Percentiles rank a stretch among this genome's conserved stretches.
These are phyloP conservation scores for Pipra filicauda DNA, from an alignment of 2,113 vertebrate species.

Conservation along the genomic window DNA sequence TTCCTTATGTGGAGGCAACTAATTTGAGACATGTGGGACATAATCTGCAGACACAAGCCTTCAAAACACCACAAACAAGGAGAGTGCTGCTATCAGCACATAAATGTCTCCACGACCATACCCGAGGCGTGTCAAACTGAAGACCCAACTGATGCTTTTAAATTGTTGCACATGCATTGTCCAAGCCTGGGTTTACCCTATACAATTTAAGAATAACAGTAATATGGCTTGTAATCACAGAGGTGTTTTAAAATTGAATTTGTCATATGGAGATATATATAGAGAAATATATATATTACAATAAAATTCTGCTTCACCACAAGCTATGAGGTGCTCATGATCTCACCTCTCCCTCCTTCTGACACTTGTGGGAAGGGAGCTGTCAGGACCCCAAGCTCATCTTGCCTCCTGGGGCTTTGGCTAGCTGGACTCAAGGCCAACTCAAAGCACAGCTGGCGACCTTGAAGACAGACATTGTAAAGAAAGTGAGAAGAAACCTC, in stretches of 20 bases:
- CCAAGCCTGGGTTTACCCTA: background rate
- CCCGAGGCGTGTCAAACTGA: accelerated
- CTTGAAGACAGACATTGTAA: background rate
- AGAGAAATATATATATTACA: background rate
- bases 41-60: background rate
- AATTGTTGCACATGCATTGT: background rate
- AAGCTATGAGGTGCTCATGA: background rate
- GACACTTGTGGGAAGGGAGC: background rate
- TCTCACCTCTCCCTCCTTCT: background rate
- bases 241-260: background rate
- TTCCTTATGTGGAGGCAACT: background rate
- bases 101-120: background rate
- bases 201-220: background rate
- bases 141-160: background rate
- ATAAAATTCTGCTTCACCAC: background rate
- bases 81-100: background rate
- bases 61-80: background rate
- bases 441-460: background rate
- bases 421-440: background rate
- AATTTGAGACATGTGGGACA: background rate
- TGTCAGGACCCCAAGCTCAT: background rate
- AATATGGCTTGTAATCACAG: background rate
- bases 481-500: background rate
- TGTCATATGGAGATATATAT: accelerated
- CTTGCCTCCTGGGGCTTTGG: background rate